Evolutionary conservation across 2,113 vertebrate genomes (phyloP).

Genomic region (Hydropotes inermis): DNA sequence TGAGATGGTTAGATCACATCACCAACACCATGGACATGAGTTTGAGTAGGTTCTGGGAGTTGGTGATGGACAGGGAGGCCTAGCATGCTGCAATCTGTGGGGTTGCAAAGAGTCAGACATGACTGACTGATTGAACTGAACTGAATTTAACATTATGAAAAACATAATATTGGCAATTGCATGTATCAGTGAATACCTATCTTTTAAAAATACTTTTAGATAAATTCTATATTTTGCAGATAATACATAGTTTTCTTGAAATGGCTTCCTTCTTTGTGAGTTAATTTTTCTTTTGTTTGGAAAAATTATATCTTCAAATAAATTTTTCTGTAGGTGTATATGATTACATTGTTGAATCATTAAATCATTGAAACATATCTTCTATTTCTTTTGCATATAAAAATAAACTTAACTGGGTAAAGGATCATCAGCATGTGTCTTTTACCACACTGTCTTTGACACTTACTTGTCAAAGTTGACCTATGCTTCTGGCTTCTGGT

Average conservation of each 20-base stretch:
- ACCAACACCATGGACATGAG: fast-evolving
- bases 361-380: neutral
- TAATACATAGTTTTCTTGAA: neutral
- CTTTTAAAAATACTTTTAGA: neutral
- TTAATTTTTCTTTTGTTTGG: neutral
- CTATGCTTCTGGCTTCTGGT: neutral
- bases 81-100: neutral
- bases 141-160: neutral
- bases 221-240: neutral
- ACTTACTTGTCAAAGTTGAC: neutral
- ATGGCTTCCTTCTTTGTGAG: neutral
- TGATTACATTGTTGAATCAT: neutral
- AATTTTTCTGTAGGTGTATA: neutral
- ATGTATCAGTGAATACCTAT: neutral
- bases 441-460: neutral
- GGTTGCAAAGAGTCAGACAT: neutral
- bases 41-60: neutral
- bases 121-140: neutral
- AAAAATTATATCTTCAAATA: neutral
- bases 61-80: neutral
- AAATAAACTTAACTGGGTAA: neutral
- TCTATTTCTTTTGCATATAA: neutral
- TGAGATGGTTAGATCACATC: neutral
- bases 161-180: neutral
- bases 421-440: neutral